These are phyloP conservation scores for Hippopotamyrus pictus DNA, from an alignment of 2,797 vertebrate species.

Conservation along the genomic window DNA sequence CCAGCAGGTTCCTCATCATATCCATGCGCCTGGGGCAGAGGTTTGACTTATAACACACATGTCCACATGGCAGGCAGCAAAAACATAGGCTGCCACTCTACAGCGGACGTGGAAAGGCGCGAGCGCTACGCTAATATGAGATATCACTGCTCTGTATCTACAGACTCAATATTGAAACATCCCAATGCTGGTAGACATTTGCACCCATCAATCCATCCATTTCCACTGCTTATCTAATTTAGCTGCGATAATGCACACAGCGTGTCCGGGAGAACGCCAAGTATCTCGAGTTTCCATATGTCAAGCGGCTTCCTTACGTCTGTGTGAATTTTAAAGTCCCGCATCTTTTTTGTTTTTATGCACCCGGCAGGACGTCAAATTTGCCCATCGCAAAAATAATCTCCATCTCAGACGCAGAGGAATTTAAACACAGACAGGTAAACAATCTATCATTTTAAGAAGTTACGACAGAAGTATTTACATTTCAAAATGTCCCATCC, in stretches of 20 bases:
- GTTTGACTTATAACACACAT: constrained; percentile 1
- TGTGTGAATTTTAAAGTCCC: background rate
- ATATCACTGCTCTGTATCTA: background rate
- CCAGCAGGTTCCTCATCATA: constrained; percentile 94
- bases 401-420: background rate
- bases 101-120: background rate
- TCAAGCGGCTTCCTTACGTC: background rate
- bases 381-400: background rate
- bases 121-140: background rate
- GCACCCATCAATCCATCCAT: background rate
- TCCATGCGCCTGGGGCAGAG: constrained; percentile 69
- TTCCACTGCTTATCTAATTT: background rate
- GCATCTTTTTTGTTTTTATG: background rate
- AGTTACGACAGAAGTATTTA: background rate
- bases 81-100: background rate
- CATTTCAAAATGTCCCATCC: background rate
- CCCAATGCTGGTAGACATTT: background rate
- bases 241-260: background rate
- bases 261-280: background rate
- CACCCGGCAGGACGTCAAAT: background rate
- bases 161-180: background rate
- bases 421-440: background rate
- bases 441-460: background rate
- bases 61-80: background rate
- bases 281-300: background rate